Base-by-base conservation (phyloP, 2,888 invertebrate species). In the Adelognathus sp. region DNA sequence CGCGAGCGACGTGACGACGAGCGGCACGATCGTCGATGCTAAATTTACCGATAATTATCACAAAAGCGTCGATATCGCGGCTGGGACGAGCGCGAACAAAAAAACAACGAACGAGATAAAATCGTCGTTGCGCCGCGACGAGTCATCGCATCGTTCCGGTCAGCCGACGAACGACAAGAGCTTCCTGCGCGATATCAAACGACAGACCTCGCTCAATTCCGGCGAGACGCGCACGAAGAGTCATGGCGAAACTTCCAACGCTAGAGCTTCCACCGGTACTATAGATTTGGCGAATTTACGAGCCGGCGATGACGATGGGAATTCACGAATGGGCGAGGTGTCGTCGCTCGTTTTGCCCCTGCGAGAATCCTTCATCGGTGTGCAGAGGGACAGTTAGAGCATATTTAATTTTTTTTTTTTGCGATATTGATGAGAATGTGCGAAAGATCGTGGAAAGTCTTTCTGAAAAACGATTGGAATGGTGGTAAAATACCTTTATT, bases 331-430 rank as follows among this genome's bases (percentile, higher is more conserved):
- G 14, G 61, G 73, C n/a, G 71, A 73, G 36, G 66, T 56, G 54
- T 76, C 78, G 9, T 76, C 81, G n/a, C 71, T 81, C 18, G 79
- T 84, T 72, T 77, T 84, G 58, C 82, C 84, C 21, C 64, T 83
- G 5, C 72, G 84, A 39, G 84, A 84, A 74, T 84, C 84, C 16
- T 83, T 84, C 33, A 84, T 84, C 44, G 84, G 84, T 18, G 82
- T 84, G 27, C 82, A 82, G 60, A 84, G 75, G 71, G 79, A 82
- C 29, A 79, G 79, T 77, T 84, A 79, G 58, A 61, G 64, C 27
- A 70, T n/a, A n/a, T n/a, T n/a, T n/a, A n/a, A n/a, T n/a, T 70
- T 7, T 0, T 21, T 52, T 39, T 3, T 56, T 41, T 36, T 16
- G 39, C 27, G 21, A 16, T 36, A 11, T 67, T 29, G 14, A 41